Evolutionary conservation across 2,888 invertebrate genomes (phyloP).

Genomic region (Exephanes ischioxanthus): DNA sequence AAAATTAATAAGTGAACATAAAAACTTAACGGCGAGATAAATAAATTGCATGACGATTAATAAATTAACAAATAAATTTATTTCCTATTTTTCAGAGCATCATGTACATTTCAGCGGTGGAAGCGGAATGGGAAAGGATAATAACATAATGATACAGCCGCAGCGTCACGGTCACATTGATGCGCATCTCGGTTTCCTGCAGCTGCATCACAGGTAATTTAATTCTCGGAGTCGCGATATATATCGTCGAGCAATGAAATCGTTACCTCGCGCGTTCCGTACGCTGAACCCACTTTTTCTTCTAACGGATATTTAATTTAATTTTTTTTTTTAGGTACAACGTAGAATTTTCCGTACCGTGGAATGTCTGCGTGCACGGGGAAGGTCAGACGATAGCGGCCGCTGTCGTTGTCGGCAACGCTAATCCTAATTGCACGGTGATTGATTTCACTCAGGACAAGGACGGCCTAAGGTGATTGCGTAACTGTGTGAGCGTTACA

Average conservation of each 20-base stretch:
- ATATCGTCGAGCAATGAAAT: not conserved
- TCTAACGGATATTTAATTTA: not conserved
- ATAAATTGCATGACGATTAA: not conserved
- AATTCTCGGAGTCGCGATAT: constrained; percentile 6
- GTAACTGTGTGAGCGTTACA: constrained; percentile 29
- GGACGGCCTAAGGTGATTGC: constrained; percentile 78
- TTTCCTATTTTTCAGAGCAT: constrained; percentile 75
- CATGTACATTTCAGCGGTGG: constrained; percentile 82
- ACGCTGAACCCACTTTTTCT: not conserved
- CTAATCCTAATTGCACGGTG: constrained; percentile 78
- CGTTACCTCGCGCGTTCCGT: not conserved
- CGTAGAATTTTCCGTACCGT: constrained; percentile 80
- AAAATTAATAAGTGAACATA: not conserved
- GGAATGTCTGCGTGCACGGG: constrained; percentile 78
- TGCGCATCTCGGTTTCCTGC: constrained; percentile 80
- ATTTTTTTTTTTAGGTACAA: constrained; percentile 74
- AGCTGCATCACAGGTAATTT: constrained; percentile 79
- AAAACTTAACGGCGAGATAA: not conserved
- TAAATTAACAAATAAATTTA: not conserved
- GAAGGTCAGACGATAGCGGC: constrained; percentile 73
- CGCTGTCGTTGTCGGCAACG: constrained; percentile 72
- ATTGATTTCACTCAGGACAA: constrained; percentile 77
- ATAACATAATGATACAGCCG: constrained; percentile 82
- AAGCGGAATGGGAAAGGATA: constrained; percentile 79
- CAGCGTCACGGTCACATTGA: constrained; percentile 82